Conservation (phyloP, 2,888 invertebrate genomes). For the Drosophila fulvimacula region DNA sequence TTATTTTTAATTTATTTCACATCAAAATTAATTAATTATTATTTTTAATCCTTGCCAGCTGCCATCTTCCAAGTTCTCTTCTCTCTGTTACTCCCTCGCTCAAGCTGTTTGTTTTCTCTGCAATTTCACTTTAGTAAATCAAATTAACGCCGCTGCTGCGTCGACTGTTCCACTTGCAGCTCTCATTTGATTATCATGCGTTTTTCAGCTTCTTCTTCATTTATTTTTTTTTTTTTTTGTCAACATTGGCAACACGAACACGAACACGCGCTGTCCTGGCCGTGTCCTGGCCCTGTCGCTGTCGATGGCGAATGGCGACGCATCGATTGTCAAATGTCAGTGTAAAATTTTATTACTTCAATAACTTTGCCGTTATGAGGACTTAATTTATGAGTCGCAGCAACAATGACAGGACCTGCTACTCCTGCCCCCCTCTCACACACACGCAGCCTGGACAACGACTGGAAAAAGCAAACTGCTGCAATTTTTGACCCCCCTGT, state of each 20-base stretch:
- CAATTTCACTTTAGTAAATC: conserved; percentile 14
- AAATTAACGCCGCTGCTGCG: conserved; percentile 1
- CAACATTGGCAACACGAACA: conserved; percentile 20
- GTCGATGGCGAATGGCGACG: conserved; percentile 57
- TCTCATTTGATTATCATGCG: conserved; percentile 43
- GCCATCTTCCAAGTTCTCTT: neutral
- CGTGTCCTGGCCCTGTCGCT: conserved; percentile 17
- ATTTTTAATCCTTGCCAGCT: neutral
- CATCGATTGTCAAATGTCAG: conserved; percentile 84
- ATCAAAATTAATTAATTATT: neutral
- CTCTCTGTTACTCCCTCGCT: no score
- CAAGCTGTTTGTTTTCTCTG: neutral
- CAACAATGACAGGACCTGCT: conserved; percentile 61
- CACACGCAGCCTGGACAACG: conserved; percentile 53
- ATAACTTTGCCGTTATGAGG: conserved; percentile 83
- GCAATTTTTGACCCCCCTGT: conserved; percentile 64
- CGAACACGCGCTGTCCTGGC: conserved; percentile 20
- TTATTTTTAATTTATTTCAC: neutral
- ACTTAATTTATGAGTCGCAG: conserved; percentile 84
- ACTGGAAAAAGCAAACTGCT: conserved; percentile 73
- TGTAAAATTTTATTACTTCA: conserved; percentile 84
- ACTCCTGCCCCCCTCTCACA: conserved; percentile 3
- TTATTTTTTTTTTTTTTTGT: conserved; percentile 18
- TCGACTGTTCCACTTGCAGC: neutral
- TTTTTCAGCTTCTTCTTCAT: neutral